These are phyloP conservation scores for Sitophilus oryzae DNA, from an alignment of 1,140 invertebrate species.

Conservation along the genomic window DNA sequence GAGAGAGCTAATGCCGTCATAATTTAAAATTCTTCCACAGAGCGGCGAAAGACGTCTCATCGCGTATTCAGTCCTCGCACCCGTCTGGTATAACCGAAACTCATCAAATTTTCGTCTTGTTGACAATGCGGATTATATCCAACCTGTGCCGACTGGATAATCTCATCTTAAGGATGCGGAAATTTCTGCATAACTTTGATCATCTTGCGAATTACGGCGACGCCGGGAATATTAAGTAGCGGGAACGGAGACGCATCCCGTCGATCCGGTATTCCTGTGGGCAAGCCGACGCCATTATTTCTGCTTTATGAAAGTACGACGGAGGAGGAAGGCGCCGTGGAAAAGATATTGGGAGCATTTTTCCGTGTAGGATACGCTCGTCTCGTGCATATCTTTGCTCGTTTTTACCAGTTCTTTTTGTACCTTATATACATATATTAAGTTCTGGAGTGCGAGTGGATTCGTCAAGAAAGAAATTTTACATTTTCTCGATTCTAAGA, in stretches of 20 bases:
- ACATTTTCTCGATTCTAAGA: too few species aligned
- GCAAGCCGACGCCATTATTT: constrained; percentile 27
- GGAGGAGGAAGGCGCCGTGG: too few species aligned
- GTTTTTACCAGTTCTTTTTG: too few species aligned
- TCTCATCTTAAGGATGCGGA: constrained; percentile 44
- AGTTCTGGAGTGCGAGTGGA: too few species aligned
- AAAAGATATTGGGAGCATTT: constrained; percentile 26
- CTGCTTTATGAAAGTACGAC: constrained; percentile 27
- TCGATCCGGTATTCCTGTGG: constrained; percentile 22
- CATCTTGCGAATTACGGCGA: constrained; percentile 43
- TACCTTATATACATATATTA: too few species aligned
- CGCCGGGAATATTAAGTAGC: constrained; percentile 40
- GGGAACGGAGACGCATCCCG: too few species aligned
- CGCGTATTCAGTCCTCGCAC: constrained; percentile 33
- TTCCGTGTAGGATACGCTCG: constrained; percentile 21
- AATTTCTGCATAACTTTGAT: constrained; percentile 44
- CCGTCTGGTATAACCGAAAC: constrained; percentile 41
- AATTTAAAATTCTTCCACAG: too few species aligned
- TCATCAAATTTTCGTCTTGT: constrained; percentile 45
- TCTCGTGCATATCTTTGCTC: constrained; percentile 17
- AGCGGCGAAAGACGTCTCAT: constrained; percentile 25
- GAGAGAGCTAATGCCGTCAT: too few species aligned
- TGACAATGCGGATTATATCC: constrained; percentile 44
- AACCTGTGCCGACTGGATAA: constrained; percentile 41
- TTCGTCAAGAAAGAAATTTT: too few species aligned